Evolutionary conservation across 1,140 invertebrate genomes (phyloP).

Genomic region (Pogonus chalceus): DNA sequence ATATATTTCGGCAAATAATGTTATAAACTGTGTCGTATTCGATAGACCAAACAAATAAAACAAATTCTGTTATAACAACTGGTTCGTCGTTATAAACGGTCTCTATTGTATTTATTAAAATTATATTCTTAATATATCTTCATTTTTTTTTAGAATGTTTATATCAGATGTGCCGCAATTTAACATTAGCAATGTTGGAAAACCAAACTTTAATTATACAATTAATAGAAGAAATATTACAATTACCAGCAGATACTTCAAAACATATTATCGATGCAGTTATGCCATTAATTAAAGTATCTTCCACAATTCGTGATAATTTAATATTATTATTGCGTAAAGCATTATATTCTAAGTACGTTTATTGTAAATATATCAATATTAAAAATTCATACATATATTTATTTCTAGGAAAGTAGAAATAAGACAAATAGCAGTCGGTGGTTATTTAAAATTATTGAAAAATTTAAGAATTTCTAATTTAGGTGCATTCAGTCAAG

Average conservation of each 20-base stretch:
- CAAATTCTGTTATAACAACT: too few relatives aligned
- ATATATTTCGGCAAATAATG: too few relatives aligned
- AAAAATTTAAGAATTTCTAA: constrained; percentile 40
- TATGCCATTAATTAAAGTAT: constrained; percentile 39
- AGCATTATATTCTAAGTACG: constrained; percentile 41
- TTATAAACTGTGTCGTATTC: too few relatives aligned
- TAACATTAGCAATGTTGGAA: constrained; percentile 38
- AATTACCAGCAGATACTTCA: constrained; percentile 34
- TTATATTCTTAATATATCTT: too few relatives aligned
- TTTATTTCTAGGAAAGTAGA: constrained; percentile 29
- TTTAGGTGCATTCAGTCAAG: constrained; percentile 37
- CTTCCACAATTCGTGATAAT: constrained; percentile 37
- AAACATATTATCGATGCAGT: constrained; percentile 39
- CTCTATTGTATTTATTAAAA: too few relatives aligned
- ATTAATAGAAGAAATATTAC: constrained; percentile 40
- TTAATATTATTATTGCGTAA: constrained; percentile 46
- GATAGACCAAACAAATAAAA: too few relatives aligned
- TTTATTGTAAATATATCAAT: constrained; percentile 2
- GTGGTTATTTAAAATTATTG: constrained; percentile 43
- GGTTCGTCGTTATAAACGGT: too few relatives aligned
- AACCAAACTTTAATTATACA: constrained; percentile 36
- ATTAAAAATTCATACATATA: constrained; percentile 1
- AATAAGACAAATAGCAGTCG: constrained; percentile 43
- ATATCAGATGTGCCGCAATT: constrained; percentile 35
- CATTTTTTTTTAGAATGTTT: constrained; percentile 40